phyloP scores from a whole-genome alignment of 2,888 invertebrate species.

The Polydesmus complanatus region DNA sequence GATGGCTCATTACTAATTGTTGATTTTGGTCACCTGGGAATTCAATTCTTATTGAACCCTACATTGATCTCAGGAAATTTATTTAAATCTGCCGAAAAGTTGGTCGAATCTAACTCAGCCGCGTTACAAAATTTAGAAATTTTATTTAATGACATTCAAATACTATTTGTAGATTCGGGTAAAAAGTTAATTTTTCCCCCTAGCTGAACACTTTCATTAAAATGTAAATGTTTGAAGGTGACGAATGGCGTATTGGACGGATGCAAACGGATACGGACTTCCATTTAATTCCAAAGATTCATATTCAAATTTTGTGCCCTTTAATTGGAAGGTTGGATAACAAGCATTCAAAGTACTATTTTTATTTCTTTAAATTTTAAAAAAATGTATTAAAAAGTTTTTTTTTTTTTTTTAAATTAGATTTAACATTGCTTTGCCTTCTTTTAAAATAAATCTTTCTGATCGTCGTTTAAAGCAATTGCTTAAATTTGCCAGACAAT shows the following conservation, averaged over 20 bases:
- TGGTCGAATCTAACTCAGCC: background rate
- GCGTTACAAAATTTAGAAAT: background rate
- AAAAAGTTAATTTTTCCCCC: constrained; percentile 13
- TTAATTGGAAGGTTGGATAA: background rate
- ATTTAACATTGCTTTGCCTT: constrained; percentile 54
- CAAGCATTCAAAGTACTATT: background rate
- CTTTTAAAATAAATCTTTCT: constrained; percentile 58
- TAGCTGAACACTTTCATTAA: background rate
- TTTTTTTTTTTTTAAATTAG: too few species aligned
- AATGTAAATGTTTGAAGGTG: constrained; percentile 41
- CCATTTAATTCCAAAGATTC: constrained; percentile 56
- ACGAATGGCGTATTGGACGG: constrained; percentile 58
- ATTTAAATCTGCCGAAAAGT: background rate
- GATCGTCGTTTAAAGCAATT: constrained; percentile 53
- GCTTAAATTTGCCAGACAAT: too few species aligned
- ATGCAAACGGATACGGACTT: constrained; percentile 55
- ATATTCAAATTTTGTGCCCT: constrained; percentile 24
- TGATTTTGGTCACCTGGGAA: constrained; percentile 53
- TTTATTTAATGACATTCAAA: constrained; percentile 42
- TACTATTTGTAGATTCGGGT: constrained; percentile 46
- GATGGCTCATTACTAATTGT: constrained; percentile 55
- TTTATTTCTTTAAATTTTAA: too few species aligned
- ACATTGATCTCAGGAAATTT: background rate
- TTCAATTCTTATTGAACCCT: constrained; percentile 57
- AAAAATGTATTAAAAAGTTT: too few species aligned